Conservation (phyloP, 2,888 invertebrate species). For the Meghimatium bilineatum region DNA sequence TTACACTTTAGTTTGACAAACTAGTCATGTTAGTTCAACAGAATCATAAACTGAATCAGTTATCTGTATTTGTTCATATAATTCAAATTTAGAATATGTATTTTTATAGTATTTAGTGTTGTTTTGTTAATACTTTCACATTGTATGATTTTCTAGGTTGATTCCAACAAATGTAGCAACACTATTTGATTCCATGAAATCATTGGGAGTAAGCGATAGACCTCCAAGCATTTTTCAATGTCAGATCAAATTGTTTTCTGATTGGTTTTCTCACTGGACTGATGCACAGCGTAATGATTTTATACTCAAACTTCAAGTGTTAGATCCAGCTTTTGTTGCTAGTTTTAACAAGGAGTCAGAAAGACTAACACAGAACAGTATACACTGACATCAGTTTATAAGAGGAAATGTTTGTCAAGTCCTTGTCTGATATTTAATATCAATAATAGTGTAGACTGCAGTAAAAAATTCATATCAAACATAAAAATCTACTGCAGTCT, state of each 20-base stretch:
- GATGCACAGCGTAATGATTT: slow-evolving; percentile 71
- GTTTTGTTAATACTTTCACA: neutral
- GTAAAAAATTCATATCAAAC: no score
- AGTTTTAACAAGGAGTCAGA: slow-evolving; percentile 68
- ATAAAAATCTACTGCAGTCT: no score
- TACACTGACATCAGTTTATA: no score
- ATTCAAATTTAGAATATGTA: no score
- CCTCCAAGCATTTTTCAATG: slow-evolving; percentile 78
- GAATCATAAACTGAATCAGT: no score
- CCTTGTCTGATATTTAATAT: no score
- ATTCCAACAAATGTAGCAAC: slow-evolving; percentile 69
- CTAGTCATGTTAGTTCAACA: no score
- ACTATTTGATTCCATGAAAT: slow-evolving; percentile 69
- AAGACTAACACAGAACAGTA: slow-evolving; percentile 12
- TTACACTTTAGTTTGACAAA: no score
- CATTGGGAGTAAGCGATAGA: slow-evolving; percentile 68
- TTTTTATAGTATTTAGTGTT: neutral
- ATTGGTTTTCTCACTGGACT: slow-evolving; percentile 77
- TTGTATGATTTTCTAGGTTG: slow-evolving; percentile 45
- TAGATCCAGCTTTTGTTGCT: slow-evolving; percentile 72
- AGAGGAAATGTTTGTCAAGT: no score
- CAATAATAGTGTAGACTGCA: no score
- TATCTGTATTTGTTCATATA: no score
- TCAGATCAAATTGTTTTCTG: slow-evolving; percentile 76
- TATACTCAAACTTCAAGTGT: slow-evolving; percentile 68